phyloP scores from a whole-genome alignment of 2,113 vertebrate genomes.

The Stigmatopora argus region DNA sequence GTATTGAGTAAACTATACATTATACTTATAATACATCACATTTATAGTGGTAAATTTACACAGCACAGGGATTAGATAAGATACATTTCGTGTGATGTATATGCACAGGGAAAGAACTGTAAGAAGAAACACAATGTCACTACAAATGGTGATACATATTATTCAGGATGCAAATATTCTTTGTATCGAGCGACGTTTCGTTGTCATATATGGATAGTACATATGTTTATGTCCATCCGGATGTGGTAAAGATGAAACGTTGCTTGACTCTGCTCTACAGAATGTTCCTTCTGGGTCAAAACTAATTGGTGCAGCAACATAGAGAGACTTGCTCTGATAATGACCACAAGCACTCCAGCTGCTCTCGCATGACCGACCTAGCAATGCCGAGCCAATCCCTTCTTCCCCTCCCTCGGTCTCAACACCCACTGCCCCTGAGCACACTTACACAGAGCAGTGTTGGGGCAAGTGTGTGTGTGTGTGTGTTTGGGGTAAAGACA shows the following conservation, averaged over 20 bases:
- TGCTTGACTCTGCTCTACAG: slow-evolving; percentile 42
- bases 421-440: slow-evolving; percentile 25
- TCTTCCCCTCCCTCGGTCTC: slow-evolving; percentile 18
- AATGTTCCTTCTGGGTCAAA: slow-evolving; percentile 67
- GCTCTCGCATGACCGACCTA: slow-evolving; percentile 58
- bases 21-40: too few species aligned
- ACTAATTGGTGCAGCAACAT: slow-evolving; percentile 68
- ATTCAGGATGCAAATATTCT: slow-evolving; percentile 12
- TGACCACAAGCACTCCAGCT: slow-evolving; percentile 68
- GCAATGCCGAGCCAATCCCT: slow-evolving; percentile 34
- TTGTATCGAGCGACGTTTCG: slow-evolving; percentile 14
- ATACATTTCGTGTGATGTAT: not conserved
- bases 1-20: too few species aligned
- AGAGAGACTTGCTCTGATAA: slow-evolving; percentile 65
- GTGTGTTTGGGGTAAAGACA: not conserved
- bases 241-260: slow-evolving; percentile 37
- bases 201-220: slow-evolving; percentile 5
- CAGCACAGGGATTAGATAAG: not conserved
- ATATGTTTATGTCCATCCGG: slow-evolving; percentile 30
- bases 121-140: not conserved
- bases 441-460: slow-evolving; percentile 40
- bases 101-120: slow-evolving; percentile 2
- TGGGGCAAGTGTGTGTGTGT: slow-evolving; percentile 8
- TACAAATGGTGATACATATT: slow-evolving; percentile 11
- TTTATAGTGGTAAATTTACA: not conserved